These are phyloP conservation scores for Dasypogon diadema DNA, from an alignment of 2,888 invertebrate species.

Conservation along the genomic window DNA sequence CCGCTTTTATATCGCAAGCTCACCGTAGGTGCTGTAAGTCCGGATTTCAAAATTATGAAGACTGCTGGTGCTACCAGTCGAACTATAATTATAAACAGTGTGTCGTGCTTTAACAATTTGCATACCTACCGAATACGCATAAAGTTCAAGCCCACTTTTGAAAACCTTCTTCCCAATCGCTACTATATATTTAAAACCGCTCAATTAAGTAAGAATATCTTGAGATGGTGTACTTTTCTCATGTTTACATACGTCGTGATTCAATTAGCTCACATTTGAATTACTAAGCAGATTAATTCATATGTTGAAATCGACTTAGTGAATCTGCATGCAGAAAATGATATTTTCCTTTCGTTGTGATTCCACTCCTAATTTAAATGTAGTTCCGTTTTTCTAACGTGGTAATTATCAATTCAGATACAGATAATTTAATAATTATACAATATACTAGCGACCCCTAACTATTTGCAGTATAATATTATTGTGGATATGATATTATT, in stretches of 20 bases:
- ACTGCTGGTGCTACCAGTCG: background rate
- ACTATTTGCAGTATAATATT: too few species aligned
- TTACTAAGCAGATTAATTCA: constrained; percentile 37
- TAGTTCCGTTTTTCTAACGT: too few species aligned
- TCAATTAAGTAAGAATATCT: constrained; percentile 13
- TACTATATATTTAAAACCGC: constrained; percentile 36
- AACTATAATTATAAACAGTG: background rate
- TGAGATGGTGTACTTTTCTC: constrained; percentile 35
- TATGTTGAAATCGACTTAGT: constrained; percentile 22
- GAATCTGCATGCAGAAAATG: constrained; percentile 12
- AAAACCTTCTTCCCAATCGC: background rate
- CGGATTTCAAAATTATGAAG: constrained; percentile 30
- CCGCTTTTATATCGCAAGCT: background rate
- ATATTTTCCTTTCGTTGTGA: background rate
- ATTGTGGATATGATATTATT: too few species aligned
- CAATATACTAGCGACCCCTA: too few species aligned
- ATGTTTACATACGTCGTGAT: constrained; percentile 22
- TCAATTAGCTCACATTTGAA: constrained; percentile 33
- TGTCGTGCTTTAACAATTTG: background rate
- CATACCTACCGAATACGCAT: constrained; percentile 17
- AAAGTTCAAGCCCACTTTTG: background rate
- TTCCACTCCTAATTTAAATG: too few species aligned
- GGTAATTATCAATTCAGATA: too few species aligned
- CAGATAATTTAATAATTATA: too few species aligned
- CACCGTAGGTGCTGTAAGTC: constrained; percentile 6